Conservation (phyloP, 2,113 vertebrate genomes). For the Uria lomvia region DNA sequence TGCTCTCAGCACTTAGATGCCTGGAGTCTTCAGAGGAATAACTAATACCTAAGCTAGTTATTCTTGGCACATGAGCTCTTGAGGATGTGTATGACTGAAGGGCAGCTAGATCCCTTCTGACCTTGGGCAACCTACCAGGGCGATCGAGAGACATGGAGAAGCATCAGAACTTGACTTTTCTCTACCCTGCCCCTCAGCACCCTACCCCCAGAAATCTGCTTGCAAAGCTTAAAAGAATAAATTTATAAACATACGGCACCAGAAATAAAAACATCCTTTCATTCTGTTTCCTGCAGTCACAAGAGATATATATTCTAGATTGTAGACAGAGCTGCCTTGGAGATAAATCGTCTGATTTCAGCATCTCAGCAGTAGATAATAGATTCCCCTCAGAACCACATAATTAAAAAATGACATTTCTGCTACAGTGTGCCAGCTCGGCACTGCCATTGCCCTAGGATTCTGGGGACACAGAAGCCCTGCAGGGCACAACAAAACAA, state of each 20-base stretch:
- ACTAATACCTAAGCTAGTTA: background rate
- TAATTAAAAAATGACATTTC: conserved; percentile 79
- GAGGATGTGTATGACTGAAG: background rate
- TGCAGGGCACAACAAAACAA: conserved; percentile 53
- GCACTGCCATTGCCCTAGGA: conserved; percentile 22
- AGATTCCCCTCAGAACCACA: conserved; percentile 73
- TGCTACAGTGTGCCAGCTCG: conserved; percentile 54
- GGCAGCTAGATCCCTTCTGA: background rate
- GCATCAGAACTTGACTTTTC: background rate
- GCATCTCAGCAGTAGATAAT: conserved; percentile 71
- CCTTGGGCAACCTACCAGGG: background rate
- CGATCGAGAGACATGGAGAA: background rate
- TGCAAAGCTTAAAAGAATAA: conserved; percentile 42
- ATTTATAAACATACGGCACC: conserved; percentile 64
- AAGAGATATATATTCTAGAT: conserved; percentile 70
- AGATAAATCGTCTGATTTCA: conserved; percentile 77
- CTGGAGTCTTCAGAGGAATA: background rate
- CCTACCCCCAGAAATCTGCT: background rate
- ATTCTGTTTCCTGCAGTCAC: conserved; percentile 67
- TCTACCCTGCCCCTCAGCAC: background rate
- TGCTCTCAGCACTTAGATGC: background rate
- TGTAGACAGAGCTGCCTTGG: conserved; percentile 65
- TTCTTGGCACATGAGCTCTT: background rate
- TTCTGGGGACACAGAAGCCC: conserved; percentile 16
- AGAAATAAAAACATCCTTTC: conserved; percentile 71